phyloP scores from a whole-genome alignment of 2,113 vertebrate species.

The Poecile atricapillus region DNA sequence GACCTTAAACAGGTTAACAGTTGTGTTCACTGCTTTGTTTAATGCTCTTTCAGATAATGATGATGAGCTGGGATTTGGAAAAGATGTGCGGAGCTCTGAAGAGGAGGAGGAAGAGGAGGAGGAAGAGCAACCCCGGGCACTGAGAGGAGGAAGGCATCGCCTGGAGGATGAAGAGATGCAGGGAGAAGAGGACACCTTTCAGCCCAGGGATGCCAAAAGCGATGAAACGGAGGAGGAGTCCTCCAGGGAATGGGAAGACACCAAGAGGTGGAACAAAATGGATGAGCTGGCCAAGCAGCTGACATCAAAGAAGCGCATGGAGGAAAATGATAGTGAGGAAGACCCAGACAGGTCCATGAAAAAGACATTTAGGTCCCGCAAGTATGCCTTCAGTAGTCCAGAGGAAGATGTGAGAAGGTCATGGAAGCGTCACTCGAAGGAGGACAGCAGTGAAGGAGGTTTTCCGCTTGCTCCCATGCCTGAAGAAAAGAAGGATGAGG shows the following conservation, averaged over 20 bases:
- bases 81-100: conserved; percentile 7
- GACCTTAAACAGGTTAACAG: background rate
- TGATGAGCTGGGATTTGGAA: conserved; percentile 21
- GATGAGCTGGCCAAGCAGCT: conserved; percentile 75
- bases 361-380: conserved; percentile 54
- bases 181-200: conserved; percentile 23
- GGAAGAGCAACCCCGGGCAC: background rate
- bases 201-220: background rate
- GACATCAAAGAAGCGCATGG: conserved; percentile 67
- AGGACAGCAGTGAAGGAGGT: conserved; percentile 70
- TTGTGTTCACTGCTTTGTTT: background rate
- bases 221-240: conserved; percentile 46
- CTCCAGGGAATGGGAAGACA: conserved; percentile 68
- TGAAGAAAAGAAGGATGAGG: conserved; percentile 87
- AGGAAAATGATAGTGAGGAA: conserved; percentile 50
- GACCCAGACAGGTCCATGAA: conserved; percentile 72
- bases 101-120: conserved; percentile 58
- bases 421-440: conserved; percentile 78
- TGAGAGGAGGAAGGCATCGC: conserved; percentile 41
- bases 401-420: conserved; percentile 44
- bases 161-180: conserved; percentile 24
- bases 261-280: conserved; percentile 78
- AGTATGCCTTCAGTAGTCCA: conserved; percentile 47
- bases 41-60: conserved; percentile 54
- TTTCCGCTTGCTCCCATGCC: conserved; percentile 75